Evolutionary conservation across 2,797 vertebrate genomes (phyloP).

Genomic region (Xyrichtys novacula): DNA sequence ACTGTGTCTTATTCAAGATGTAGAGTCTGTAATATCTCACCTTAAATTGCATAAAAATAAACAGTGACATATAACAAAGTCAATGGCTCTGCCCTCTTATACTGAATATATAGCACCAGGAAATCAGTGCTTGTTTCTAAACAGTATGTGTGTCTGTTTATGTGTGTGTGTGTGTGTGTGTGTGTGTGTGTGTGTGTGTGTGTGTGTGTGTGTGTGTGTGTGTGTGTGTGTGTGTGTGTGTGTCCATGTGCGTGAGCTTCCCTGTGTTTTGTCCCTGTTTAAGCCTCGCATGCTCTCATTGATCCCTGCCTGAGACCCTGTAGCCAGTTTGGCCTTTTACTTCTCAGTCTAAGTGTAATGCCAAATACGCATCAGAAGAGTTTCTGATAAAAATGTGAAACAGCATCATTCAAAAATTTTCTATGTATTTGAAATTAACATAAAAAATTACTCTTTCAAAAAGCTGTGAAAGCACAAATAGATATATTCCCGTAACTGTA

Average conservation of each 20-base stretch:
- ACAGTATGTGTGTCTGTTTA: constrained; percentile 11
- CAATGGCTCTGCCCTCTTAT: constrained; percentile 46
- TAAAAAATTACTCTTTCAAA: background rate
- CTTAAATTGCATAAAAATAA: constrained; percentile 47
- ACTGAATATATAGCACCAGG: constrained; percentile 58
- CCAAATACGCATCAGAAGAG: constrained; percentile 5
- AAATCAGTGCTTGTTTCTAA: constrained; percentile 38
- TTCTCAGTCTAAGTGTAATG: constrained; percentile 19
- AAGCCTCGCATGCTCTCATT: constrained; percentile 28
- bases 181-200: constrained; percentile 12
- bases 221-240: constrained; percentile 11
- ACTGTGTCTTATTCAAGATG: constrained; percentile 13
- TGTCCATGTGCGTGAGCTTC: constrained; percentile 8
- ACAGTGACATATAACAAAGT: constrained; percentile 52
- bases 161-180: constrained; percentile 9
- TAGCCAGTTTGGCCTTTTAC: constrained; percentile 15
- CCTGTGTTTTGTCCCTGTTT: no score
- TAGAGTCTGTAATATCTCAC: constrained; percentile 23
- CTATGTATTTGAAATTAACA: background rate
- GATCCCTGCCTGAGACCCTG: constrained; percentile 13
- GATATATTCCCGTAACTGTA: background rate
- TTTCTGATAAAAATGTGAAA: constrained; percentile 15
- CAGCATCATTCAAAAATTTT: no score
- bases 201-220: constrained; percentile 18
- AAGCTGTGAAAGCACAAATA: background rate